Percentiles rank a stretch among this genome's conserved stretches.
Evolutionary conservation across 2,888 invertebrate species (phyloP).

Genomic region (Cephus pulcher): DNA sequence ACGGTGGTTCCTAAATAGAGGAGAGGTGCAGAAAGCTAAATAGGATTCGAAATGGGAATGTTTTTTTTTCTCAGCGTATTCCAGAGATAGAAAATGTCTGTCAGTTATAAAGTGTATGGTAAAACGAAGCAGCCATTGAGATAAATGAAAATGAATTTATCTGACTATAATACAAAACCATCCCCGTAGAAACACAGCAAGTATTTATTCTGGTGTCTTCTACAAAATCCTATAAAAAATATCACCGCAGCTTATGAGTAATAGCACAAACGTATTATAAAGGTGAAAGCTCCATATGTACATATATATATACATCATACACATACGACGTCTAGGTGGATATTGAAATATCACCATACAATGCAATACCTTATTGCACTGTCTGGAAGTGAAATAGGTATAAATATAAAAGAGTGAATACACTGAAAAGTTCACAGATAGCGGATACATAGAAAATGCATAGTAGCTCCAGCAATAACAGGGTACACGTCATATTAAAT

Average conservation of each 20-base stretch:
- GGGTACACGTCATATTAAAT: slow-evolving; percentile 53
- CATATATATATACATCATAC: not conserved
- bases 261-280: not conserved
- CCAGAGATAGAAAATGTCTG: not conserved
- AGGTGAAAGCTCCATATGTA: not conserved
- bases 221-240: not conserved
- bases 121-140: not conserved
- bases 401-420: not conserved
- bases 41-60: not conserved
- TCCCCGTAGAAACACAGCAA: not conserved
- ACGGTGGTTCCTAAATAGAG: slow-evolving; percentile 4
- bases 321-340: slow-evolving; percentile 13
- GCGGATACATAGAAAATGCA: not conserved
- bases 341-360: slow-evolving; percentile 37
- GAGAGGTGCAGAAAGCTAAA: not conserved
- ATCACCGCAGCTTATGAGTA: not conserved
- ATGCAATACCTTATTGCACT: slow-evolving; percentile 21
- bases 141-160: not conserved
- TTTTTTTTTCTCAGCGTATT: not conserved
- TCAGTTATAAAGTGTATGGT: not conserved
- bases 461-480: slow-evolving; percentile 44
- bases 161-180: not conserved
- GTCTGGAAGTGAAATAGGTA: slow-evolving; percentile 17
- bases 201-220: not conserved
- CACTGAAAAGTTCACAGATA: not conserved